Conservation (phyloP, 2,113 vertebrate species). For the Sebastes fasciatus region DNA sequence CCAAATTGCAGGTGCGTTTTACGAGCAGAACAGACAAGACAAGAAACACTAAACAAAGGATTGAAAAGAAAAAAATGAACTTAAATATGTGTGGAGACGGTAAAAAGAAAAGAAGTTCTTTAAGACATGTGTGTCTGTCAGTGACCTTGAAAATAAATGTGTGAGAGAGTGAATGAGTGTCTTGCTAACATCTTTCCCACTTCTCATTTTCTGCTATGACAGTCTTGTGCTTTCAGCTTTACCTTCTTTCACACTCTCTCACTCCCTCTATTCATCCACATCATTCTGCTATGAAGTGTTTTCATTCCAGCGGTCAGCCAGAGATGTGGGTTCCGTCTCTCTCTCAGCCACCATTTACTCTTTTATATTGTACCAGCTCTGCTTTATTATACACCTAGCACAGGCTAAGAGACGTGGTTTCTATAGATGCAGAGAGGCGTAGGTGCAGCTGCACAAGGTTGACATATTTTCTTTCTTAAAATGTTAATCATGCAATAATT, state of each 20-base stretch:
- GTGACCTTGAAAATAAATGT: constrained; percentile 45
- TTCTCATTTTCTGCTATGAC: constrained; percentile 6
- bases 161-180: not conserved
- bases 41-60: not conserved
- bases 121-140: not conserved
- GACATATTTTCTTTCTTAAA: constrained; percentile 5
- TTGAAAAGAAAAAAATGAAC: not conserved
- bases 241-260: constrained; percentile 8
- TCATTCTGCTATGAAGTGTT: constrained; percentile 27
- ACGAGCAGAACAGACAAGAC: not conserved
- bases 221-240: constrained; percentile 3
- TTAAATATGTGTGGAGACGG: no score
- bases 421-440: constrained; percentile 5
- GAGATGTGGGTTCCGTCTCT: not conserved
- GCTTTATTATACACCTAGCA: constrained; percentile 26
- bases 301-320: constrained; percentile 27
- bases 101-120: not conserved
- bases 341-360: constrained; percentile 4
- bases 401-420: constrained; percentile 1
- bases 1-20: not conserved
- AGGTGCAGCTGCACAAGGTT: not conserved
- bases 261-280: constrained; percentile 28
- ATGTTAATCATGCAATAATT: constrained; percentile 8
- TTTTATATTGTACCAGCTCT: constrained; percentile 4
- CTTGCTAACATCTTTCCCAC: not conserved